Evolutionary conservation across 2,888 invertebrate species (phyloP), one percentile per base, ranked within the genome.

Genomic region (Apodemia duryi): DNA sequence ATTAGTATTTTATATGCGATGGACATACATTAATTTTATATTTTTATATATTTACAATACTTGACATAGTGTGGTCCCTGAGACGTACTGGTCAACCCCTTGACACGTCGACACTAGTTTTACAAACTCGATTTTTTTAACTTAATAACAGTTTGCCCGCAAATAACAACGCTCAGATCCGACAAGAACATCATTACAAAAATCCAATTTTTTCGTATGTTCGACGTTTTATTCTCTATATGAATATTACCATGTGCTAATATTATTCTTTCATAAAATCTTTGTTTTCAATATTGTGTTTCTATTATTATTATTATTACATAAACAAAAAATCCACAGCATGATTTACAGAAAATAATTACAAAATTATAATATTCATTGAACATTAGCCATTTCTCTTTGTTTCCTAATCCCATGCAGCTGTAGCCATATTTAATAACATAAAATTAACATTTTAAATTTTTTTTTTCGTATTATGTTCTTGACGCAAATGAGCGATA

Each of bases 41-140:
- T 76, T 75, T 73, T 75, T 77, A 78, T 72, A 77, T 85, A 88
- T 88, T 82, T 87, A 88, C 89, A 89, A 77, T 74, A 75, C 76
- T 80, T 74, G 77, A 79, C 73, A 73, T 74, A 75, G 73, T 65
- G 68, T 74, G 74, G 75, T 72, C 75, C 75, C 75, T 72, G 73
- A 66, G 74, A 75, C 71, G 32, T 57, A 32, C 10, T 57, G 32
- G 28, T 29, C 32, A 32, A 29, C 57, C 57, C 28, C 57, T 10
- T 57, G 11, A 57, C 46, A 57, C 57, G 57, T 11, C 32, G 13
- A 57, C 6, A 32, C 11, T 57, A 29, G 11, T 6, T 13, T 46
- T 46, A 46, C 46, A 46, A 46, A 46, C 46, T 5, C 4, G 11
- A 1, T 13, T 46, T 13, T 13, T 13, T 46, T 46, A 6, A 46